These are phyloP conservation scores for Contarinia nasturtii DNA, from an alignment of 1,140 invertebrate species.

Conservation along the genomic window DNA sequence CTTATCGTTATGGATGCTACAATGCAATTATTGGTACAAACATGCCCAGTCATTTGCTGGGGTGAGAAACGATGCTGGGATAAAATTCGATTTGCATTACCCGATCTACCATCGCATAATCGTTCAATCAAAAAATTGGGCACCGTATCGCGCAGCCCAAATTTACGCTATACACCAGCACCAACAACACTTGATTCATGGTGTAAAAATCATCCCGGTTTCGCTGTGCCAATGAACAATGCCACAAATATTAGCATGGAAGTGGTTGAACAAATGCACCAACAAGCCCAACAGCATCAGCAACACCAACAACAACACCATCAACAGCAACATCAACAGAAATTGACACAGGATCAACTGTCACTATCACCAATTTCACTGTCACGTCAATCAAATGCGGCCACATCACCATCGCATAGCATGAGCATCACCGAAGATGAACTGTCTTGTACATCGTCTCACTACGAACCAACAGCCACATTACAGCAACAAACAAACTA, in stretches of 20 bases:
- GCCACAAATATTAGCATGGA: too few relatives aligned
- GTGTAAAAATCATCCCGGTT: conserved; percentile 1
- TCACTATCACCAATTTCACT: too few relatives aligned
- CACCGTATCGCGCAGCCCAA: conserved; percentile 1
- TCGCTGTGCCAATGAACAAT: neutral
- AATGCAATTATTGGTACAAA: conserved; percentile 60
- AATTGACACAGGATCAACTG: neutral
- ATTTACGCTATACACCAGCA: conserved; percentile 2
- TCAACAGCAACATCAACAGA: neutral
- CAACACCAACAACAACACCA: neutral
- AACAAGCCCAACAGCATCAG: neutral
- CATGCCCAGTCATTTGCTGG: conserved; percentile 68
- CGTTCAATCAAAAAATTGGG: neutral
- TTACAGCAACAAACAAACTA: neutral
- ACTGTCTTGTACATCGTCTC: conserved; percentile 1
- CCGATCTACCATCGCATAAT: conserved; percentile 31
- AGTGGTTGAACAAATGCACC: too few relatives aligned
- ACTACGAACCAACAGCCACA: neutral
- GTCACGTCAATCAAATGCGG: neutral
- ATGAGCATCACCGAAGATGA: neutral
- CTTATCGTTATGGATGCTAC: conserved; percentile 58
- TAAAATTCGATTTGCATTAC: conserved; percentile 74
- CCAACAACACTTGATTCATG: conserved; percentile 2
- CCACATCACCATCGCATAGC: neutral
- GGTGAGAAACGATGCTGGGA: conserved; percentile 77